Percentiles rank a stretch among this genome's conserved stretches.
These are phyloP conservation scores for Dasyornis broadbenti DNA, from an alignment of 2,113 vertebrate species.

Conservation along the genomic window DNA sequence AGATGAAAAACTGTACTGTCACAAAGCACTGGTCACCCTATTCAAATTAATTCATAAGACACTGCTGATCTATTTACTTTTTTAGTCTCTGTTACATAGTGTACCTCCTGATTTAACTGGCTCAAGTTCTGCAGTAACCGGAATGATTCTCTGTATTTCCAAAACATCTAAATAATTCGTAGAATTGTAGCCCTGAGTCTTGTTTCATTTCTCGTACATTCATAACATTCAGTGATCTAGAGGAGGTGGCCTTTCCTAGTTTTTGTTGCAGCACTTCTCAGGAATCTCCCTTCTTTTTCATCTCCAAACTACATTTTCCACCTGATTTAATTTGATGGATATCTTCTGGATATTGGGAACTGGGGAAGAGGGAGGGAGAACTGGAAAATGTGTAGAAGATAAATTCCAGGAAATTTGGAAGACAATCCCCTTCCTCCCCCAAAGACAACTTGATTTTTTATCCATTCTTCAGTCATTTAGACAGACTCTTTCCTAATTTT, in stretches of 20 bases:
- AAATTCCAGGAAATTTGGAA: background rate
- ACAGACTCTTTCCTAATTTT: background rate
- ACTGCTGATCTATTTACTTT: background rate
- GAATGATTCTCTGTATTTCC: background rate
- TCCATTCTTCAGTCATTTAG: background rate
- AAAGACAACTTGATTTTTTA: background rate
- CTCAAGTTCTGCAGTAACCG: background rate
- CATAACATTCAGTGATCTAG: background rate
- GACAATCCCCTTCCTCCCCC: background rate
- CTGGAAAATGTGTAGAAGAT: background rate
- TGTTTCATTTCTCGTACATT: background rate
- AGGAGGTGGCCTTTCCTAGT: background rate
- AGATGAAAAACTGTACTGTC: background rate
- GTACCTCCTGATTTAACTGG: background rate
- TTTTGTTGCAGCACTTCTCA: background rate
- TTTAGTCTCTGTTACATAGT: background rate
- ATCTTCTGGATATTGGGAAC: background rate
- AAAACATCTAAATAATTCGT: background rate
- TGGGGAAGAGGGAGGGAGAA: fast-evolving
- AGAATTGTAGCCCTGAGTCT: background rate
- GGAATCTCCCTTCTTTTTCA: background rate
- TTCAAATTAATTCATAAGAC: background rate
- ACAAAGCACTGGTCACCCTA: background rate
- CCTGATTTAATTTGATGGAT: background rate
- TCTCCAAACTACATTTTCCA: background rate